These are phyloP conservation scores for Hypercompe scribonia DNA, from an alignment of 2,888 invertebrate genomes.

Conservation along the genomic window DNA sequence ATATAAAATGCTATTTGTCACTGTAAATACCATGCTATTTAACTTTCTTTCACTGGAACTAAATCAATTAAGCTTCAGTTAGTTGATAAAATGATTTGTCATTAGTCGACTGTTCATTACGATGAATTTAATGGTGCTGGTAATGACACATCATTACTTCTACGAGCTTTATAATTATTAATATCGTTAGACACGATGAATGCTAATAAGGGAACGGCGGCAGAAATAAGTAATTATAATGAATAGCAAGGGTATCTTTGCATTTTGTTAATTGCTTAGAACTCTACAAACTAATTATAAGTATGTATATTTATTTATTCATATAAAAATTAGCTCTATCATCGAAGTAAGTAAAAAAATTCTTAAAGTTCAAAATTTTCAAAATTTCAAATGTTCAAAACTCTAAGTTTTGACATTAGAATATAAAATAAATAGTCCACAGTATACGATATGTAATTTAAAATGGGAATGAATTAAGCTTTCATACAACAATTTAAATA, in stretches of 20 bases:
- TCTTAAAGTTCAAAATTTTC: too few relatives aligned
- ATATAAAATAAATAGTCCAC: too few relatives aligned
- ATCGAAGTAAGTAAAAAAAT: too few relatives aligned
- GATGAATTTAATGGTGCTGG: conserved; percentile 27
- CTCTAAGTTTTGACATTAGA: too few relatives aligned
- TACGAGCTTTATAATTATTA: not conserved
- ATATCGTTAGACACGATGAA: not conserved
- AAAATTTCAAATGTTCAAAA: too few relatives aligned
- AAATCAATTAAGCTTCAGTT: conserved; percentile 37
- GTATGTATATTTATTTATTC: too few relatives aligned
- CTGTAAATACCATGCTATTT: conserved; percentile 30
- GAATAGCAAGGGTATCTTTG: not conserved
- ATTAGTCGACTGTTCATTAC: conserved; percentile 32
- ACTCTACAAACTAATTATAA: too few relatives aligned
- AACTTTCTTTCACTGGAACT: conserved; percentile 24
- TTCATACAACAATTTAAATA: not conserved
- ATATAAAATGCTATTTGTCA: conserved; percentile 33
- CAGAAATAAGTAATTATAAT: not conserved
- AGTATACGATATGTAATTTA: too few relatives aligned
- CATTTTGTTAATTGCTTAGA: too few relatives aligned
- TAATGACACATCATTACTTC: conserved; percentile 13
- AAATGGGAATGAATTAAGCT: too few relatives aligned
- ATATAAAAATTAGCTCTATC: too few relatives aligned
- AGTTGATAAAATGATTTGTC: conserved; percentile 15
- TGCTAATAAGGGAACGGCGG: conserved; percentile 10